phyloP scores from a whole-genome alignment of 1,140 invertebrate species.

The Dolichoris vasculosae region DNA sequence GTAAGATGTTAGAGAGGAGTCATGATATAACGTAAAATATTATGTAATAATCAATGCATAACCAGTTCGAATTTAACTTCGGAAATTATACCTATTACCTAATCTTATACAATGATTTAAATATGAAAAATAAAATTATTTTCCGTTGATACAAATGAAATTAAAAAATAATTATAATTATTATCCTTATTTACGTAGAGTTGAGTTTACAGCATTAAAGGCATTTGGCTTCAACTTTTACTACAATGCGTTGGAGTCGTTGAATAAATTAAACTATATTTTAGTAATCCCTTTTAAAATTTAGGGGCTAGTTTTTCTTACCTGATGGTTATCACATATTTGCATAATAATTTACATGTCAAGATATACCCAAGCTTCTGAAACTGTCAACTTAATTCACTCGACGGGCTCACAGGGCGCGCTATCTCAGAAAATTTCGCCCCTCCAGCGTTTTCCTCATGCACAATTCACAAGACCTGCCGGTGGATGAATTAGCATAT shows the following conservation, averaged over 20 bases:
- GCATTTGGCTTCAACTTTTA: background rate
- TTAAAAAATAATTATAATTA: background rate
- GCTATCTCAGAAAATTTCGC: conserved; percentile 29
- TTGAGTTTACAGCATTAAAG: background rate
- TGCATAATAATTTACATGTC: conserved; percentile 43
- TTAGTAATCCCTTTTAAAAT: conserved; percentile 29
- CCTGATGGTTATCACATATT: conserved; percentile 25
- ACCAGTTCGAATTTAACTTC: too few relatives aligned
- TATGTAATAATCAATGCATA: too few relatives aligned
- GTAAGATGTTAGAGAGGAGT: too few relatives aligned
- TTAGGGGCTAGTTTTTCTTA: conserved; percentile 39
- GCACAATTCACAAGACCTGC: conserved; percentile 24
- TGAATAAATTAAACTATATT: conserved; percentile 33
- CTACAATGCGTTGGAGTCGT: background rate
- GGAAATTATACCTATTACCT: too few relatives aligned
- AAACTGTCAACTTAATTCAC: conserved; percentile 42
- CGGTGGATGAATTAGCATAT: conserved; percentile 23
- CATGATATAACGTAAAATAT: too few relatives aligned
- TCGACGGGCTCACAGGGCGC: background rate
- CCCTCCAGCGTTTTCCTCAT: background rate
- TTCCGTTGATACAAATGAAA: too few relatives aligned
- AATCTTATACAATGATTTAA: too few relatives aligned
- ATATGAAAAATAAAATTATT: too few relatives aligned
- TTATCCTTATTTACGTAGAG: background rate
- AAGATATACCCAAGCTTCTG: conserved; percentile 30